Base-by-base conservation (phyloP, 2,888 invertebrate genomes). In the Magallana nippona region DNA sequence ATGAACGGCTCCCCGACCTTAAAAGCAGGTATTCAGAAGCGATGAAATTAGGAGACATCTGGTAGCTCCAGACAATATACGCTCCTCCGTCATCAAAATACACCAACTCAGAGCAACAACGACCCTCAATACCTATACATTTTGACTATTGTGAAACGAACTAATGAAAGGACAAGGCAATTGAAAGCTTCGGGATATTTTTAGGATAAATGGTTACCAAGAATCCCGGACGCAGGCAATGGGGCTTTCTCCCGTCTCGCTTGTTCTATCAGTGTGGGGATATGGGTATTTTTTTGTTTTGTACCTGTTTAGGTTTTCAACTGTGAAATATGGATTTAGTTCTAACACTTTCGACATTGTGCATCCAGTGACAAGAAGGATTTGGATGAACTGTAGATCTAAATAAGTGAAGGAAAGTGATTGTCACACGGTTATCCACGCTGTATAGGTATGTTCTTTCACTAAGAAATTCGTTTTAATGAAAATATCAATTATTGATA, bases 51-150 rank as follows among this genome's bases (percentile, higher is more conserved):
- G 55, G 82, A 82, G 63, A 63, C 82, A 82, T 82, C 82, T 82
- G 82, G 58, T 82, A 55, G 27, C 55, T 19, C 55, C 11, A 81
- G 27, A 82, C 82, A 82, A 82, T 82, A 77, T 71, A 44, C 15
- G 55, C 71, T 17, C 19, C 19, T 32, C 55, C 13, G 82, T 32
- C 58, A 71, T 71, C 71, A 27, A 71, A 71, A 71, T 71, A 71
- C 71, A 71, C 71, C 71, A 71, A 71, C 71, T 71, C 71, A 10
- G 13, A 71, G 71, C 22, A 71, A 71, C 71, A 32, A 71, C 32
- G 71, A 13, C 32, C 15, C 32, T 71, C 82, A 82, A 82, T 82
- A 82, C 82, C 82, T 82, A 82, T 82, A 71, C 82, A 56, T 82
- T 82, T 71, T 60, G 55, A 71, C 63, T 71, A 82, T 82, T 82